A percentile compares a stretch with the other conserved stretches of the same genome.
Conservation (phyloP, 2,888 invertebrate species). For the Myopa testacea region DNA sequence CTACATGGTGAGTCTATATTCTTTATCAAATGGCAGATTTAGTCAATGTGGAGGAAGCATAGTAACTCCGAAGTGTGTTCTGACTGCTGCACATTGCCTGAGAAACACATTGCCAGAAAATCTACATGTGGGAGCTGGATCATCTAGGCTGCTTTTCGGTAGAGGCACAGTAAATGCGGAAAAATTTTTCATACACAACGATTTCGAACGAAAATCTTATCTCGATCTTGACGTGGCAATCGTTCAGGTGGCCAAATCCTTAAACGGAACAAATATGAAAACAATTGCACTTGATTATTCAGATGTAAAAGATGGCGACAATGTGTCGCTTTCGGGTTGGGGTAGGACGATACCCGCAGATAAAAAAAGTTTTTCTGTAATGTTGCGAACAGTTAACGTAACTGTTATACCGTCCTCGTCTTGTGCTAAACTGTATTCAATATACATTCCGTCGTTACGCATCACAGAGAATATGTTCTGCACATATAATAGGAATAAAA, state of each 20-base stretch:
- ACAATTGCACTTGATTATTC: not conserved
- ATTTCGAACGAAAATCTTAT: not conserved
- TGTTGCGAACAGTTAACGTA: not conserved
- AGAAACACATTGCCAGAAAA: not conserved
- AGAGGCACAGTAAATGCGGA: no score
- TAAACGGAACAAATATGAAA: not conserved
- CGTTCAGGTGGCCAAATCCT: not conserved
- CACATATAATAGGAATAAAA: constrained; percentile 40
- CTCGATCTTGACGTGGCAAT: not conserved
- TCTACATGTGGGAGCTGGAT: not conserved
- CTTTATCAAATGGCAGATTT: no score
- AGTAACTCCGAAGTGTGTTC: not conserved
- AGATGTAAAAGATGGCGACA: not conserved
- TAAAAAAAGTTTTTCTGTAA: constrained; percentile 2
- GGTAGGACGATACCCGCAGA: not conserved
- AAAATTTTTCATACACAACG: not conserved
- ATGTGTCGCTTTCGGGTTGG: not conserved
- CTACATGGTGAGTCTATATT: no score
- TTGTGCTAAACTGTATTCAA: not conserved
- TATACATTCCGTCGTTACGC: not conserved
- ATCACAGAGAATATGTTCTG: not conserved
- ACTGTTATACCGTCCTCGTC: not conserved
- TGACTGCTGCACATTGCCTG: not conserved
- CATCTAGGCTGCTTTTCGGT: not conserved
- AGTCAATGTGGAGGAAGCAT: no score